Base-by-base conservation (phyloP, 2,113 vertebrate species). In the Chrysemys picta region DNA sequence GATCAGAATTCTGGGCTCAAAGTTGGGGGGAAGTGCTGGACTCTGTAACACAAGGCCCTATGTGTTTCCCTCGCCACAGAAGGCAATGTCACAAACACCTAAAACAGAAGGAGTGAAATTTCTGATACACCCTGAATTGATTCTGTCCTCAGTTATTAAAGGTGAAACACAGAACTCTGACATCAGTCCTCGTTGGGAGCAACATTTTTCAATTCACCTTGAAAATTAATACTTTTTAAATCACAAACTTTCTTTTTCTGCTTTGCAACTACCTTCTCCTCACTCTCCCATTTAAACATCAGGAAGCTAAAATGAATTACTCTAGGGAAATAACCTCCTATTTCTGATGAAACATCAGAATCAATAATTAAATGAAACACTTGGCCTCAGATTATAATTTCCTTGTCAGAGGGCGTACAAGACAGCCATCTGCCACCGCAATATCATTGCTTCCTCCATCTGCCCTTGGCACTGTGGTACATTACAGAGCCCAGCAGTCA, bases 341-440 rank as follows among this genome's bases (percentile, higher is more conserved):
- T n/a, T 93, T 85, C 35, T 35, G 82, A 78, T 69, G 45, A 80
- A 69, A 53, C 47, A 59, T 38, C 52, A 84, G 16, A 87, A 91
- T 25, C 25, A 38, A 42, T 93, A 93, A 27, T 75, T 89, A 53
- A 89, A 89, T 29, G 38, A 91, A 90, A 92, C 27, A 87, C 80
- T 80, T 47, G 24, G 38, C 50, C 22, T 88, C 78, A 10, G 16
- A 94, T 13, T 85, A 42, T 22, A 31, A 47, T 52, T 83, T 93
- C 76, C 93, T 85, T 87, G 84, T 90, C 93, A 94, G 42, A 93
- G 42, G 80, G 80, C 19, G 1, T 76, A 38, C 10, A 84, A 85
- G 54, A 87, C 7, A 85, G n/a, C 38, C 89, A 87, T 83, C 82
- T 94, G 86, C 59, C 76, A 59, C 81, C 87, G 56, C 83, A 75